These are phyloP conservation scores for Condylura cristata DNA, from an alignment of 2,113 vertebrate genomes.

Conservation along the genomic window DNA sequence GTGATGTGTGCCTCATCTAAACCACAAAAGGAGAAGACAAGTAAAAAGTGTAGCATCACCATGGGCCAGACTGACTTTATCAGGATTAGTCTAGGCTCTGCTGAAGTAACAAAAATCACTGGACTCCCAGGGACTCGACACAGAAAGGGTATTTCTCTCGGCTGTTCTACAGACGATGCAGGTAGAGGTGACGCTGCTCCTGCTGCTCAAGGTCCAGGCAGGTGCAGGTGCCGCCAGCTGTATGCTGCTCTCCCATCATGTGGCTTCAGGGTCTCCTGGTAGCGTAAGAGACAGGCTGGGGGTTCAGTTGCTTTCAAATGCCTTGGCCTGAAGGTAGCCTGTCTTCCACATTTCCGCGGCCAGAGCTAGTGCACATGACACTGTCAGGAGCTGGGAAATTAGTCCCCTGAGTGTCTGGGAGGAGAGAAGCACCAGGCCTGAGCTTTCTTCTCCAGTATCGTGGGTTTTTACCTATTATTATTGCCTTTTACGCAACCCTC, in stretches of 20 bases:
- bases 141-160: background rate
- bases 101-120: background rate
- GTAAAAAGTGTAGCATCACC: background rate
- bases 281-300: background rate
- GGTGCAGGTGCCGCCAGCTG: background rate
- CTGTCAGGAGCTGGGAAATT: background rate
- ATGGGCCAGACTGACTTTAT: background rate
- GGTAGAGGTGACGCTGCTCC: background rate
- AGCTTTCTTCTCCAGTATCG: background rate
- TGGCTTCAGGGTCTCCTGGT: background rate
- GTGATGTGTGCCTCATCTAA: background rate
- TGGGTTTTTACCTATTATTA: background rate
- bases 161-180: too few species aligned
- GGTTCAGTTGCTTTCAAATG: background rate
- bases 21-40: background rate
- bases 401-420: background rate
- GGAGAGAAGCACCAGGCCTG: background rate
- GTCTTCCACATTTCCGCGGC: background rate
- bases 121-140: background rate
- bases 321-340: background rate
- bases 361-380: background rate
- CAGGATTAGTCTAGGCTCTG: background rate
- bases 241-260: background rate
- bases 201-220: background rate
- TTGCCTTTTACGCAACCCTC: background rate